A percentile compares a stretch with the other conserved stretches of the same genome.
Conservation (phyloP, 1,140 invertebrate species). For the Chlorops oryzae region DNA sequence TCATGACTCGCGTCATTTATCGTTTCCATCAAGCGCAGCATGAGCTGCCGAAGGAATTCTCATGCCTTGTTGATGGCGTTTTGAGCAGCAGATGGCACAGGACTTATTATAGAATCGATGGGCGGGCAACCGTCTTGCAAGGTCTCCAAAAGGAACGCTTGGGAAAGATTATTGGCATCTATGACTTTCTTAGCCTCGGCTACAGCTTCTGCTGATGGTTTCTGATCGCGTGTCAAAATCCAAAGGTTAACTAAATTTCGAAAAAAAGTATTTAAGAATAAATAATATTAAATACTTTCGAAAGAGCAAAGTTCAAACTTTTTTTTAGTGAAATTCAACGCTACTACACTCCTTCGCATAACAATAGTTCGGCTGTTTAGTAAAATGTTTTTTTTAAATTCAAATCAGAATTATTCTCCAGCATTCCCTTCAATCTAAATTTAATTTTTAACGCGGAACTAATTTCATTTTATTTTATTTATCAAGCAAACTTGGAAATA, state of each 20-base stretch:
- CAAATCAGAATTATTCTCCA: not conserved
- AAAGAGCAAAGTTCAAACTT: not conserved
- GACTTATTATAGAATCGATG: not conserved
- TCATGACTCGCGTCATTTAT: no score
- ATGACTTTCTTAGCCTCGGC: slow-evolving; percentile 27
- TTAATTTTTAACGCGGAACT: not conserved
- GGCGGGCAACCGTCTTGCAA: slow-evolving; percentile 30
- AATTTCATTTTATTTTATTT: not conserved
- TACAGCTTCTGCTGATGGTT: slow-evolving; percentile 19
- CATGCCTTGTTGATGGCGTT: slow-evolving; percentile 18
- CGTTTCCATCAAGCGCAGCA: slow-evolving; percentile 11
- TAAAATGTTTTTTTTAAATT: not conserved
- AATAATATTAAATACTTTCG: slow-evolving; percentile 6
- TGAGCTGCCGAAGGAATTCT: slow-evolving; percentile 18
- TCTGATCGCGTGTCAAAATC: slow-evolving; percentile 36
- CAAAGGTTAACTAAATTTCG: slow-evolving; percentile 26
- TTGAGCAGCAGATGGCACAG: slow-evolving; percentile 13
- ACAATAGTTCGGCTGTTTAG: slow-evolving; percentile 5
- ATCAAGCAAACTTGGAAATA: not conserved
- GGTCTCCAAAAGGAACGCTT: slow-evolving; percentile 27
- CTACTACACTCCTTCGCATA: not conserved
- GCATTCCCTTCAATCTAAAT: not conserved
- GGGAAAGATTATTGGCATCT: slow-evolving; percentile 25
- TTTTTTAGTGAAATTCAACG: not conserved
- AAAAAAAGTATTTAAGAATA: not conserved